Base-by-base conservation (phyloP, 2,113 vertebrate species). In the Mus spicilegus region DNA sequence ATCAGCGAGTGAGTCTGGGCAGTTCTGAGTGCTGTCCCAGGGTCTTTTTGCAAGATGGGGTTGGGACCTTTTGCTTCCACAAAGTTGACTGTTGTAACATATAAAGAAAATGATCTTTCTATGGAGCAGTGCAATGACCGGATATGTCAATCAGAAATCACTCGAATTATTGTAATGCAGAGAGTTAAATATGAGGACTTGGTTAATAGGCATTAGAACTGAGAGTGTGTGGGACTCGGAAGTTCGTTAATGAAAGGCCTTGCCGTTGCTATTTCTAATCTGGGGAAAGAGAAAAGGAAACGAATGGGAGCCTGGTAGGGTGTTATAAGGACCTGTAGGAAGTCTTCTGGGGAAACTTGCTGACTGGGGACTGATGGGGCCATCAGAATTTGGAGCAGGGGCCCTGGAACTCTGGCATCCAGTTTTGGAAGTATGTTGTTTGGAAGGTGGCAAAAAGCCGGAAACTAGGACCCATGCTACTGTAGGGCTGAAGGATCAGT, bases 311-410 rank as follows among this genome's bases (percentile, higher is more conserved):
- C 36, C 75, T 16, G 13, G 17, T 28, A 19, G 22, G 49, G 49
- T 19, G 8, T 22, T 49, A 19, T 0, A 0, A 24, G 82, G 16
- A 19, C 2, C 24, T 54, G 28, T 88, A 39, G 19, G 19, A 13
- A 22, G 26, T 36, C 30, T 67, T 58, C 33, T 22, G 16, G 33
- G 49, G 42, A 58, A 30, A 8, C 20, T 2, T 63, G 39, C 75
- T 85, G 84, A 49, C 33, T 0, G 0, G 12, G 0, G 0, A 24
- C n/a, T 39, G 3, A 46, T n/a, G 72, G 69, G 7, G n/a, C 36
- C 5, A 58, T 0, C 3, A 67, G 30, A 78, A 26, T 19, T 95
- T 7, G 12, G 13, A 81, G 14, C n/a, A 81, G 8, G 39, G 13
- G 0, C 10, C 8, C 46, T 36, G 65, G 69, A 12, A 9, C 17